Evolutionary conservation across 1,140 invertebrate genomes (phyloP).

Genomic region (Hydropsyche tenuis): DNA sequence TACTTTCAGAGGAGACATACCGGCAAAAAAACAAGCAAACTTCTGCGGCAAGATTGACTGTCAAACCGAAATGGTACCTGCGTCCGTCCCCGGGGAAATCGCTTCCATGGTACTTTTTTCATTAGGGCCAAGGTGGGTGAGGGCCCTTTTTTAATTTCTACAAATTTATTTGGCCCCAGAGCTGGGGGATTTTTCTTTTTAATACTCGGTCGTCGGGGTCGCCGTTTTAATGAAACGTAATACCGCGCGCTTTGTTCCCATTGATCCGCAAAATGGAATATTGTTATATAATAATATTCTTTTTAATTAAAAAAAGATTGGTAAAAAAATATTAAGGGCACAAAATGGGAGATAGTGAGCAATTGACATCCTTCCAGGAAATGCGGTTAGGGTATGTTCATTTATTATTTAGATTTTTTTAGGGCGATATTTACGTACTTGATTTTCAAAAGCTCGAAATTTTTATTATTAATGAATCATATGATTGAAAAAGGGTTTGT

Average conservation of each 20-base stretch:
- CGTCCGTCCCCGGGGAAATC: not conserved
- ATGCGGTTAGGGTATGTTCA: too few relatives aligned
- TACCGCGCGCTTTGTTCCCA: constrained; percentile 1
- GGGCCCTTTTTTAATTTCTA: constrained; percentile 14
- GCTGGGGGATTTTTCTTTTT: constrained; percentile 7
- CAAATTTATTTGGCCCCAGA: constrained; percentile 6
- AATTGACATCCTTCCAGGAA: too few relatives aligned
- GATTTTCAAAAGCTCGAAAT: too few relatives aligned
- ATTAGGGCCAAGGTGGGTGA: constrained; percentile 1
- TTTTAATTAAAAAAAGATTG: constrained; percentile 11
- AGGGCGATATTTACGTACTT: too few relatives aligned
- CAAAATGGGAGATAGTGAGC: too few relatives aligned
- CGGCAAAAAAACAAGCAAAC: too few relatives aligned
- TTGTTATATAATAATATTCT: constrained; percentile 13
- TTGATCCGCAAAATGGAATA: constrained; percentile 21
- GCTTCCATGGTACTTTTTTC: constrained; percentile 12
- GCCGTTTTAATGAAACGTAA: constrained; percentile 26
- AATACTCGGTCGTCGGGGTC: constrained; percentile 2
- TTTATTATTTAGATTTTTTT: too few relatives aligned
- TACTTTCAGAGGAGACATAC: not conserved
- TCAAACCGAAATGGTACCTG: constrained; percentile 21
- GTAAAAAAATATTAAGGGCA: too few relatives aligned
- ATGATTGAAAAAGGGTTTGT: too few relatives aligned
- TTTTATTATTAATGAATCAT: too few relatives aligned
- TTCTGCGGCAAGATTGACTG: constrained; percentile 28